Evolutionary conservation across 2,113 vertebrate genomes (phyloP).

Genomic region (Odocoileus hemionus): DNA sequence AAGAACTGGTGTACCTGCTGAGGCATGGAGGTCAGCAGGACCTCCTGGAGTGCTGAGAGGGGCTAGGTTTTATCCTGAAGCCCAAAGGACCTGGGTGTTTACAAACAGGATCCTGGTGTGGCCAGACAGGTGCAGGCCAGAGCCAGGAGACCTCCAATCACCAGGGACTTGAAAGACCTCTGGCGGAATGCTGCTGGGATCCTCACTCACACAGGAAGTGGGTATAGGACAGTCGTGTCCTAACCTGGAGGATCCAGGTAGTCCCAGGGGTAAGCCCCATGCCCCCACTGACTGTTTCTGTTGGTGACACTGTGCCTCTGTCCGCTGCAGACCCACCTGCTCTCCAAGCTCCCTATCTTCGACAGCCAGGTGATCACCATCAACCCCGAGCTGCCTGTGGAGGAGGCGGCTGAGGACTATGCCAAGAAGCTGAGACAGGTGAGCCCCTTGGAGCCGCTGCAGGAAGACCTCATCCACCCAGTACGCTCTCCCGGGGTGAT

Average conservation of each 20-base stretch:
- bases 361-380: conserved; percentile 84
- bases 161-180: neutral
- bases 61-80: neutral
- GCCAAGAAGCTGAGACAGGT: conserved; percentile 87
- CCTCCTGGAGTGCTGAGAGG: neutral
- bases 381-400: conserved; percentile 81
- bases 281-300: neutral
- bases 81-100: neutral
- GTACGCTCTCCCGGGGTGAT: fast-evolving
- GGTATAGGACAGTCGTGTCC: neutral
- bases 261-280: neutral
- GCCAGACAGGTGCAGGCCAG: neutral
- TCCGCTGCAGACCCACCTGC: conserved; percentile 81
- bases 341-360: conserved; percentile 85
- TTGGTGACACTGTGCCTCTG: neutral
- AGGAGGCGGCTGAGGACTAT: conserved; percentile 89
- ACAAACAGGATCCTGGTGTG: neutral
- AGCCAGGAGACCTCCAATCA: neutral
- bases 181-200: neutral
- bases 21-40: neutral
- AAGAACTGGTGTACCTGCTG: neutral
- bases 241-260: neutral
- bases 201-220: neutral
- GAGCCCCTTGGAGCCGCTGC: neutral
- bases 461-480: neutral